Evolutionary conservation across 2,797 vertebrate genomes (phyloP).

Genomic region (Telmatherina bonti): DNA sequence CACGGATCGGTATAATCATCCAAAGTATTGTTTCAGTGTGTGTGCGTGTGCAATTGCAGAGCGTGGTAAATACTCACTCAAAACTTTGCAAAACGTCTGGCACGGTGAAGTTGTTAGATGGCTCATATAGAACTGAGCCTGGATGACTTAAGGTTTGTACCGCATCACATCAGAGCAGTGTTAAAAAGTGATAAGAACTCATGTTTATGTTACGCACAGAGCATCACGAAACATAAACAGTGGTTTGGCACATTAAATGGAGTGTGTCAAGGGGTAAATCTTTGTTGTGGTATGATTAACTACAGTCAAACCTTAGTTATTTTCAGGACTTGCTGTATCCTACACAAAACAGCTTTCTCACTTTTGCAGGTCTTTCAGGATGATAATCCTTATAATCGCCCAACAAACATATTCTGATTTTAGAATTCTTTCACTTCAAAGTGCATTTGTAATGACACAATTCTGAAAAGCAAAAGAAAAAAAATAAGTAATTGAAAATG

Average conservation of each 20-base stretch:
- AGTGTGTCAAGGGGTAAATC: background rate
- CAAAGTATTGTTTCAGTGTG: conserved; percentile 62
- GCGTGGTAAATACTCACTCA: conserved; percentile 44
- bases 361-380: conserved; percentile 12
- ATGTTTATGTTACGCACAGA: conserved; percentile 8
- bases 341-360: conserved; percentile 32
- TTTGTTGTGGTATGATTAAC: conserved; percentile 7
- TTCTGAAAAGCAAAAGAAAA: no score
- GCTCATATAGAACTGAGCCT: conserved; percentile 41
- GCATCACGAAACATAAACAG: conserved; percentile 19
- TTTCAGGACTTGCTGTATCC: conserved; percentile 6
- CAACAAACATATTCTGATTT: conserved; percentile 4
- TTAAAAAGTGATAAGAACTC: conserved; percentile 30
- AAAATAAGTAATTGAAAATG: background rate
- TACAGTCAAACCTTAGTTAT: conserved; percentile 4
- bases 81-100: conserved; percentile 45
- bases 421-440: conserved; percentile 14
- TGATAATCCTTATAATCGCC: conserved; percentile 40
- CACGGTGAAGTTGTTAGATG: conserved; percentile 44
- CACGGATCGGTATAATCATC: conserved; percentile 63
- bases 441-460: conserved; percentile 17
- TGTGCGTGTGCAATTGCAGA: conserved; percentile 53
- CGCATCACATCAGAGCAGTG: conserved; percentile 30
- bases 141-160: conserved; percentile 12
- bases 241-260: background rate